Percentiles rank a stretch among this genome's conserved stretches.
phyloP scores from a whole-genome alignment of 2,888 invertebrate species.

The Oithona nana region DNA sequence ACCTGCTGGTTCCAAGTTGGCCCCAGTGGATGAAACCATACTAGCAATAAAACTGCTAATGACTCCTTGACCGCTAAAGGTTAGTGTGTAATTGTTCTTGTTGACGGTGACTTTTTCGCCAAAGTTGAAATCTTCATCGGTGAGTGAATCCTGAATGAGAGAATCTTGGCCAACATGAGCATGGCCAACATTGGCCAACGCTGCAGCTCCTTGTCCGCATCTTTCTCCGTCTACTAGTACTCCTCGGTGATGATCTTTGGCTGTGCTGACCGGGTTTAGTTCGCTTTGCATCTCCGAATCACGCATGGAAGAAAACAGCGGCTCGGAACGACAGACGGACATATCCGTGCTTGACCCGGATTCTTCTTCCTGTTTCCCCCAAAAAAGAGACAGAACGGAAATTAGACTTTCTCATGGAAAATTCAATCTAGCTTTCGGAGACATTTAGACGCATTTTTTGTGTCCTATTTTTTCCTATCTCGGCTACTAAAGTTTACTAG shows the following conservation, averaged over 20 bases:
- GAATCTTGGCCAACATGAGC: background rate
- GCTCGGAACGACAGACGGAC: slow-evolving; percentile 15
- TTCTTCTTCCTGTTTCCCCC: slow-evolving; percentile 11
- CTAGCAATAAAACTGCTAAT: background rate
- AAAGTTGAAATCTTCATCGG: slow-evolving; percentile 8
- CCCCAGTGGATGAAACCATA: too few species aligned
- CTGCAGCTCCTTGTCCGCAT: background rate
- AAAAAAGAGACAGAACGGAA: too few species aligned
- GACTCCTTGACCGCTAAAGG: background rate
- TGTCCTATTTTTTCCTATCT: too few species aligned
- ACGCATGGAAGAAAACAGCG: slow-evolving; percentile 9
- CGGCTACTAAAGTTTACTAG: too few species aligned
- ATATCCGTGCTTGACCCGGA: slow-evolving; percentile 13
- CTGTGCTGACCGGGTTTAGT: background rate
- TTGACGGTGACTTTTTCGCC: slow-evolving; percentile 2
- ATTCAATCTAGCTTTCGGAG: too few species aligned
- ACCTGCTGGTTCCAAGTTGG: too few species aligned
- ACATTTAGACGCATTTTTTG: too few species aligned
- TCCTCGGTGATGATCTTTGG: too few species aligned
- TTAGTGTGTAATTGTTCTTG: slow-evolving; percentile 8
- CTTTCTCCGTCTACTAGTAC: too few species aligned
- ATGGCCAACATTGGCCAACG: background rate
- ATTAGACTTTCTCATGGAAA: too few species aligned
- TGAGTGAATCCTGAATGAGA: slow-evolving; percentile 8
- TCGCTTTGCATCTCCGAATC: background rate